Conservation (phyloP, 2,113 vertebrate genomes). For the Ibidorhyncha struthersii region DNA sequence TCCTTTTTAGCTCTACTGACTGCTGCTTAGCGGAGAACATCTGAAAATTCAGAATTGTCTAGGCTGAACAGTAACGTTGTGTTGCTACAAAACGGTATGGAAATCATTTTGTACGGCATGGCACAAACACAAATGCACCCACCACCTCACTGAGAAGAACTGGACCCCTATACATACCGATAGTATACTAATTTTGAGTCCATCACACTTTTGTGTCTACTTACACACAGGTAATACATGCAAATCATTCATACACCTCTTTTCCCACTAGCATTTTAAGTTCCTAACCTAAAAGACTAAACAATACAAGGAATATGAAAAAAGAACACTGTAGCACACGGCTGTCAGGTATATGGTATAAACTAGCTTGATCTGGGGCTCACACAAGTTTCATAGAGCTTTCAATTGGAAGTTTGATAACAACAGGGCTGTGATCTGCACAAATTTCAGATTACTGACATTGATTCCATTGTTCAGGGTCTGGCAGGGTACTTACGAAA, state of each 20-base stretch:
- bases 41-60: background rate
- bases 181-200: background rate
- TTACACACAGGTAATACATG: background rate
- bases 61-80: background rate
- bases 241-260: background rate
- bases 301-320: background rate
- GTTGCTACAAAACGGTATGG: too few relatives aligned
- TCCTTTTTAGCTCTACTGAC: background rate
- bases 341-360: background rate
- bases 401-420: background rate
- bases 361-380: background rate
- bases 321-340: background rate
- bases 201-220: background rate
- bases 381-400: background rate
- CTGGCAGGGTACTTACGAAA: background rate
- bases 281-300: background rate
- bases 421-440: background rate
- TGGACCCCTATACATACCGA: accelerated
- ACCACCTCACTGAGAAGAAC: background rate
- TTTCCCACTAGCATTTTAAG: background rate
- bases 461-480: background rate
- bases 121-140: background rate
- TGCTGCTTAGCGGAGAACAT: constrained; percentile 16
- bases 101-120: background rate
- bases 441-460: background rate